Base-by-base conservation (phyloP, 2,113 vertebrate species). In the Oceanites oceanicus region DNA sequence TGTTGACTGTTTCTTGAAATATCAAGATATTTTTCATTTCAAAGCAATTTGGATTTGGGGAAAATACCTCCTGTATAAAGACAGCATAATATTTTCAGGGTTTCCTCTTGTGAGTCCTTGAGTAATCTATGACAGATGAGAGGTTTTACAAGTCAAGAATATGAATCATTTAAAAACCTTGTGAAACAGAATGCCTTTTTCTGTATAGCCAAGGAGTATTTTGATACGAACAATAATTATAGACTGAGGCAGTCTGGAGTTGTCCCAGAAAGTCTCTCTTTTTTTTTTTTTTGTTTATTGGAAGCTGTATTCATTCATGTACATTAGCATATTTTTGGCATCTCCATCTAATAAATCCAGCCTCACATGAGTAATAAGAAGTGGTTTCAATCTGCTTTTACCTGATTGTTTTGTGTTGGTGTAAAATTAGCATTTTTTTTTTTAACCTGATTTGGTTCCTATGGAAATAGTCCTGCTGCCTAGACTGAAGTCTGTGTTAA, bases 141-240 rank as follows among this genome's bases (percentile, higher is more conserved):
- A 78, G 19, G 58, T 93, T 95, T 96, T 90, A 66, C 42, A 79
- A 95, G 74, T 92, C 74, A 90, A 76, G 67, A 89, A 66, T 70
- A 73, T 88, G 59, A 95, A 73, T 93, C 5, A 93, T 93, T 95
- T 72, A 38, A 86, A 95, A 90, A 56, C 26, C 45, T 50, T 6
- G 0, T 67, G 59, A 87, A 85, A 76, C 52, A 85, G 58, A 93
- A 73, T 83, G 53, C 11, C n/a, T 95, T 85, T 84, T 94, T 59
- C 74, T 94, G 22, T 56, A 42, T 73, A 94, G 81, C 74, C 85
- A 73, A 72, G 83, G 45, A 86, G 44, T 95, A 80, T 92, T 82
- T 92, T 91, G 62, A 62, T 93, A 76, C 4, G 61, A 95, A 26
- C 80, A 81, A 73, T 88, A 79, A 94, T 86, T 95, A 90, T 21